Evolutionary conservation across 2,888 invertebrate species (phyloP), one percentile per base, ranked within the genome.

Genomic region (Aphelenchoides bicaudatus): DNA sequence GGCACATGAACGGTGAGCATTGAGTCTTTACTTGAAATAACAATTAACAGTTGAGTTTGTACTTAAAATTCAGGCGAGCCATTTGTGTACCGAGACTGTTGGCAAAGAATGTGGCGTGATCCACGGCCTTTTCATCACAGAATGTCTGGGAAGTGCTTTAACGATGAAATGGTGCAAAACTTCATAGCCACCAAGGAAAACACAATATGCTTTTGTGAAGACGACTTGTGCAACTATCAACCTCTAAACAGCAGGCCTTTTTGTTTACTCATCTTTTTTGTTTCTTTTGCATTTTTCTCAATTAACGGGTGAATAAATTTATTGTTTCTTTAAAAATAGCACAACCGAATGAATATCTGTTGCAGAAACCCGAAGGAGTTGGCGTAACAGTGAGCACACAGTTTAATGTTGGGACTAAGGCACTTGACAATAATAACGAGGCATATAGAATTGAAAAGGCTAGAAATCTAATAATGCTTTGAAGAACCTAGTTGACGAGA

Each of bases 81-180:
- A 16, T 65, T 58, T 34, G 62, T 65, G 10, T 65, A 65, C 39
- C 65, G 65, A n/a, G 65, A 65, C n/a, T 65, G 65, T 39, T 65
- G 65, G 65, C 31, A 39, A n/a, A 28, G 34, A 3, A 65, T 65
- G 65, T 65, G 65, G 65, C 28, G 19, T 4, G 56, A 63, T 39
- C 65, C 65, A 0, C 47, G 65, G 4, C 66, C 65, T 19, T 65
- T 53, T 31, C 62, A 52, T 13, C 62, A 64, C 27, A 46, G 34
- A 21, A 46, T 61, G 58, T 58, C 66, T 3, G 62, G 62, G 1
- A 39, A 46, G 25, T 65, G 65, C 39, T 65, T 50, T 51, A 46
- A 28, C 27, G 66, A 66, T 39, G 54, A 67, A 27, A 53, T 59
- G 58, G 65, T 65, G 13, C 65, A 65, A 46, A 62, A 49, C 28